phyloP scores from a whole-genome alignment of 2,797 vertebrate genomes.

The Heliangelus exortis region DNA sequence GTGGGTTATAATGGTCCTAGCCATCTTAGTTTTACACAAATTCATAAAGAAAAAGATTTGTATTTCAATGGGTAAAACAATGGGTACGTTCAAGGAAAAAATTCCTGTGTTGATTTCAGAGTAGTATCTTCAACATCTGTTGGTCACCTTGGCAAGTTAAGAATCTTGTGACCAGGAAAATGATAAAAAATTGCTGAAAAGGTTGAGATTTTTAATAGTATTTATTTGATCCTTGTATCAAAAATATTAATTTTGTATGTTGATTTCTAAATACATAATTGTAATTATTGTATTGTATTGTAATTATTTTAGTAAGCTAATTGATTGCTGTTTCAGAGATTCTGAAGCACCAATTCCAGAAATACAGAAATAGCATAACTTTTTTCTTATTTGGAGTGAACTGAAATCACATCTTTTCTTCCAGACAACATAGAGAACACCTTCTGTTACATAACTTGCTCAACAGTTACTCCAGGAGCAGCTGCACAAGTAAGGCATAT shows the following conservation, averaged over 20 bases:
- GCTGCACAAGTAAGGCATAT: background rate
- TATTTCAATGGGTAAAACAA: background rate
- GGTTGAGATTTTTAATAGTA: background rate
- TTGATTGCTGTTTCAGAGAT: background rate
- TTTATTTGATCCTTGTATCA: background rate
- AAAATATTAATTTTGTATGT: background rate
- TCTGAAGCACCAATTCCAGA: background rate
- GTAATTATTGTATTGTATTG: background rate
- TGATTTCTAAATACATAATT: background rate
- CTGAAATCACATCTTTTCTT: background rate
- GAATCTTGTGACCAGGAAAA: background rate
- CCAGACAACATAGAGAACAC: background rate
- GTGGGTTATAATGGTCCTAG: background rate
- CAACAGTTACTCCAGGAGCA: background rate
- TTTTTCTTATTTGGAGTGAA: background rate
- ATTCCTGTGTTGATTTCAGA: background rate
- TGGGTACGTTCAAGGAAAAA: background rate
- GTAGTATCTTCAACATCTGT: background rate
- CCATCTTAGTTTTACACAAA: background rate
- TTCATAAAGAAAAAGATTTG: background rate
- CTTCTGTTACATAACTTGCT: background rate
- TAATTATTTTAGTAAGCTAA: background rate
- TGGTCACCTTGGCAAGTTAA: background rate
- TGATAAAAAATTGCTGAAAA: background rate
- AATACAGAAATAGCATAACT: background rate